Evolutionary conservation across 2,113 vertebrate genomes (phyloP), one percentile per base, ranked within the genome.

Genomic region (Rhinopomastus cyanomelas): DNA sequence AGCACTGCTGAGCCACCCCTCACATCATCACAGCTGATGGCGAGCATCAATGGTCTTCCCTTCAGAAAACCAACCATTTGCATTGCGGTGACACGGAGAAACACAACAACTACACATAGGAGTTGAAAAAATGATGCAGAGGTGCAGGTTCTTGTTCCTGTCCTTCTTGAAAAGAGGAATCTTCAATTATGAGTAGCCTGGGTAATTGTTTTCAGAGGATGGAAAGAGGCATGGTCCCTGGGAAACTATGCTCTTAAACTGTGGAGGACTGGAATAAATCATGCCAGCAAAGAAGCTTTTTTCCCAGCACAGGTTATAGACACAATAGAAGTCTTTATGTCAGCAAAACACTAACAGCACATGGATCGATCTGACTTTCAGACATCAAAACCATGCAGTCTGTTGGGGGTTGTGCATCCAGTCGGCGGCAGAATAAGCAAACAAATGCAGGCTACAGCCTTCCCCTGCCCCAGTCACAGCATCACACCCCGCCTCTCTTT

Each of bases 1-100:
- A 34, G 44, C 25, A 1, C 20, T 27, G 14, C 30, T 76, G 0
- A 22, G 17, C 8, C 68, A 5, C n/a, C 48, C 42, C 42, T 76
- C 30, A 2, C 23, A 8, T 11, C 23, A 8, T 11, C 14, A 1
- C 21, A 51, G 76, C 10, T 0, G 0, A 6, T 3, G 14, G 57
- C 34, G 37, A 83, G 52, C 4, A 55, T 8, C 0, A 1, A 6
- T 6, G 49, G 10, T 21, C 0, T 0, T 32, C 37, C 3, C 73
- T 66, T 46, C 19, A 60, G 55, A 75, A 69, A 59, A 57, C 21
- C 57, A 68, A 25, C 30, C 14, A 1, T 49, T 61, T 4, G 4
- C 4, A 6, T 29, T 19, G 25, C 66, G n/a, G 29, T 52, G 48
- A 67, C 55, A 51, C 75, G 13, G 52, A 49, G 60, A 72, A 60